Conservation (phyloP, 1,140 invertebrate species). For the Metopolophium dirhodum region DNA sequence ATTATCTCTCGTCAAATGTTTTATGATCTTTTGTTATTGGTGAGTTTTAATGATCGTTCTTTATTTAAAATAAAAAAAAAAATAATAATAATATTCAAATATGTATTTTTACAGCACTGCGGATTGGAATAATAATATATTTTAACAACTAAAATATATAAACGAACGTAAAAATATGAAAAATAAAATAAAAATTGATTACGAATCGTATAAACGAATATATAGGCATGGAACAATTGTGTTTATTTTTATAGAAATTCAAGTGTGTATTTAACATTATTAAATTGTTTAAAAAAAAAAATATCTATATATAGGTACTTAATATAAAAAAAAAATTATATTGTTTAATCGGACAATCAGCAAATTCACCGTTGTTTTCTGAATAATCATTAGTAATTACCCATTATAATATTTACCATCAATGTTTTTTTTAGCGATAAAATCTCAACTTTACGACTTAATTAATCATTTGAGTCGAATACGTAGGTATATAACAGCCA, state of each 20-base stretch:
- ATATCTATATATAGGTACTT: too few species aligned
- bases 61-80: neutral
- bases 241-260: neutral
- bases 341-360: neutral
- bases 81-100: neutral
- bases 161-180: too few species aligned
- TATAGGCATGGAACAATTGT: too few species aligned
- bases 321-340: neutral
- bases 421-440: neutral
- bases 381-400: neutral
- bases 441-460: neutral
- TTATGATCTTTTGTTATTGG: slow-evolving; percentile 16
- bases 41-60: neutral
- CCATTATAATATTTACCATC: neutral
- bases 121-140: neutral
- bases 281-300: neutral
- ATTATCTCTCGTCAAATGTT: neutral
- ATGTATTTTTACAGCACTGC: neutral
- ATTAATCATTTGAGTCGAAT: neutral
- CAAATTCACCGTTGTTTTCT: neutral
- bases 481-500: neutral
- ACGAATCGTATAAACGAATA: too few species aligned
- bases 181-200: neutral
- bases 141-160: neutral
- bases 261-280: neutral